Evolutionary conservation across 2,888 invertebrate genomes (phyloP), one percentile per base, ranked within the genome.

Genomic region (Drosophila gaucha): DNA sequence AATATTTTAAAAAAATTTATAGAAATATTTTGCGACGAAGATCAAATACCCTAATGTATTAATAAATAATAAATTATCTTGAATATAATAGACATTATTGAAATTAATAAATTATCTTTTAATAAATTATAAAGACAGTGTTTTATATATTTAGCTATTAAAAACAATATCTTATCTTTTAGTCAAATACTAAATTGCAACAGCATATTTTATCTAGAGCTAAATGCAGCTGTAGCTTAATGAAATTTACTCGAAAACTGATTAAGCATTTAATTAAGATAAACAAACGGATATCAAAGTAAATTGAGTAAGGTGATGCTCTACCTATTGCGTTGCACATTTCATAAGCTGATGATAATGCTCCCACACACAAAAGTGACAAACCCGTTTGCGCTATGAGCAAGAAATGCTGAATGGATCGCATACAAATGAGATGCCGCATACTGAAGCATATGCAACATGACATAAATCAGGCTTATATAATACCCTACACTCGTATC

Each of bases 391-490:
- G 6, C 5, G 33, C n/a, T 20, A 47, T 36, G 28, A 8, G 20
- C 20, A 20, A 36, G 44, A 38, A 26, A 41, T 31, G n/a, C 35
- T 46, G 38, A 52, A 35, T 50, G 39, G 18, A 24, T 41, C 6
- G 62, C 41, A 76, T 65, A 55, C 52, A 38, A 58, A 65, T 49
- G 35, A 46, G 30, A 20, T 39, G 38, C 46, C 39, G 10, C 51
- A 56, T 33, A 41, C 35, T 28, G 6, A 49, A 44, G 36, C 22
- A 58, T 35, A 51, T 28, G 20, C 43, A 44, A 33, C 14, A 51
- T 57, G 26, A 18, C 52, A 68, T 51, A 65, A 63, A 46, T 57
- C 26, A 59, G 16, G 12, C 67, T 65, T 67, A 64, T 58, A 64
- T 66, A 84, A 74, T 60, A 10, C 36, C 38, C 26, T 31, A 43